phyloP scores from a whole-genome alignment of 2,888 invertebrate genomes.

The Ernsta delagoae region DNA sequence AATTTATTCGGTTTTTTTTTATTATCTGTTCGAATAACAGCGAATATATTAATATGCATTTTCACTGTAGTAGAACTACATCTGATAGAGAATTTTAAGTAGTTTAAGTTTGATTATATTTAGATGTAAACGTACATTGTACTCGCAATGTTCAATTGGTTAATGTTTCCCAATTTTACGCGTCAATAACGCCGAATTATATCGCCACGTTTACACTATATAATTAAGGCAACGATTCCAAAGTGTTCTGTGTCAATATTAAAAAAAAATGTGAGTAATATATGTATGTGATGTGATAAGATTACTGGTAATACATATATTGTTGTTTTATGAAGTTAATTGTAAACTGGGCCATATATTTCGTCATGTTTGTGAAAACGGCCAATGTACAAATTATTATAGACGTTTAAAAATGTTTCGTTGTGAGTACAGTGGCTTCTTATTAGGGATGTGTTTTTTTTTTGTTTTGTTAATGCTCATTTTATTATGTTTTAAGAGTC shows the following conservation, averaged over 20 bases:
- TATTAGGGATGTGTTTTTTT: slow-evolving; percentile 57
- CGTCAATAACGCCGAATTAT: slow-evolving; percentile 46
- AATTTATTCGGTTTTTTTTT: slow-evolving; percentile 38
- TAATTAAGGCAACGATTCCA: slow-evolving; percentile 20
- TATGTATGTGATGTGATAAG: slow-evolving; percentile 36
- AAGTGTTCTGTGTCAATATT: slow-evolving; percentile 24
- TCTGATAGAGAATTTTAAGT: slow-evolving; percentile 70
- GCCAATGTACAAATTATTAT: slow-evolving; percentile 53
- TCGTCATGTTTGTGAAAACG: slow-evolving; percentile 12
- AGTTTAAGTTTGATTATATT: slow-evolving; percentile 67
- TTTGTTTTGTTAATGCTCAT: slow-evolving; percentile 82
- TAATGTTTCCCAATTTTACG: slow-evolving; percentile 41
- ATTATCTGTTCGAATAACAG: slow-evolving; percentile 46
- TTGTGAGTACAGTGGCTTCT: slow-evolving; percentile 53
- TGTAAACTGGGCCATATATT: slow-evolving; percentile 28
- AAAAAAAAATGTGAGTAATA: slow-evolving; percentile 19
- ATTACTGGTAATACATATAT: slow-evolving; percentile 25
- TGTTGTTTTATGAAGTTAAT: slow-evolving; percentile 12
- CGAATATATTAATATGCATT: slow-evolving; percentile 49
- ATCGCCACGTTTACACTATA: slow-evolving; percentile 37
- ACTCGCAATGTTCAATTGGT: slow-evolving; percentile 61
- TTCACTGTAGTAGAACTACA: slow-evolving; percentile 53
- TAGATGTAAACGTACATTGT: slow-evolving; percentile 52
- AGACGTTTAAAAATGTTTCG: slow-evolving; percentile 43
- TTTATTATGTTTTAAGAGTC: slow-evolving; percentile 82